Evolutionary conservation across 2,888 invertebrate genomes (phyloP), one percentile per base, ranked within the genome.

Genomic region (Latrodectus hesperus): DNA sequence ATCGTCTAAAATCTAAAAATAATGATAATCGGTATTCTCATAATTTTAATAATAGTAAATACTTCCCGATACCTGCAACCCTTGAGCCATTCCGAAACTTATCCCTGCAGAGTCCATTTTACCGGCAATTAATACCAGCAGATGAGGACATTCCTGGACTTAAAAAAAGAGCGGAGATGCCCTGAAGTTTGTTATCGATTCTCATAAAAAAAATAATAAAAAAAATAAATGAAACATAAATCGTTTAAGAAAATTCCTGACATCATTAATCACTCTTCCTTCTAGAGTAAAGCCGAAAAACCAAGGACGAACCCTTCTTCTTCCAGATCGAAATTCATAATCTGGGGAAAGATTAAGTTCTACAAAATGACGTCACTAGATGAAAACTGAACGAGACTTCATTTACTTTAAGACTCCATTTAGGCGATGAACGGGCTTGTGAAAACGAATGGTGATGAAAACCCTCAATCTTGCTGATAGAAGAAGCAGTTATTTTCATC

Each of bases 251-350:
- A 68, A 53, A 68, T 53, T 67, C 53, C 17, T 68, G 12, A 74
- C 22, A 77, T 68, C 77, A 77, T 77, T 67, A 77, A 77, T 77
- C 77, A 68, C 52, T 17, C 68, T 77, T 77, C 53, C 77, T 22
- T 77, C 77, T 52, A 17, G n/a, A 68, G 26, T 6, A 67, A 26
- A 68, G 51, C 26, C 51, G 68, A 12, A 77, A 68, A 67, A 52
- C 68, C 52, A 55, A 77, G 68, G 68, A 22, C 53, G 22, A 60
- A 60, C n/a, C n/a, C 17, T 74, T 74, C 5, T 68, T n/a, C 6
- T 60, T 60, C n/a, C 55, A 16, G 74, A 74, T 60, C 16, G 26
- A 9, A 55, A 77, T 68, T 22, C 77, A 77, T 52, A 77, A 68
- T 26, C 77, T 68, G 52, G 68, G 68, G 52, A 71, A 51, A 77